Evolutionary conservation across 2,797 vertebrate species (phyloP).

Genomic region (Tolypeutes matacus): DNA sequence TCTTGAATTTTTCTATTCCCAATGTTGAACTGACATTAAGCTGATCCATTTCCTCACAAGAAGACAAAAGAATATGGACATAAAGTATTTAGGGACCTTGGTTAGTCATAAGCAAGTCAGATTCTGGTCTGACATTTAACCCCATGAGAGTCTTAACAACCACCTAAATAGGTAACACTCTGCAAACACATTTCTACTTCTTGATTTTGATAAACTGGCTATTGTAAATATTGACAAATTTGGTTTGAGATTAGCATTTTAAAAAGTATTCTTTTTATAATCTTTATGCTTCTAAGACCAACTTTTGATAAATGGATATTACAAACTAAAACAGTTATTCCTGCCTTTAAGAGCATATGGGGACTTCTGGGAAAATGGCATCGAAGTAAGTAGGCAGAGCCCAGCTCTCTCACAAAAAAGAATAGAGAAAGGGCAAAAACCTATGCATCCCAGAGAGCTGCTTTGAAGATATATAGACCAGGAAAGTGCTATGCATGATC

Average conservation of each 20-base stretch:
- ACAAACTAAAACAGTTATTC: too few species aligned
- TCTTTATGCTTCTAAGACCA: too few species aligned
- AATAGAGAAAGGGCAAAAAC: too few species aligned
- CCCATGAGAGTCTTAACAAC: conserved; percentile 3
- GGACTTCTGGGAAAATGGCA: too few species aligned
- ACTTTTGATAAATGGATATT: too few species aligned
- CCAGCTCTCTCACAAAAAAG: too few species aligned
- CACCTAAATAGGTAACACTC: not conserved
- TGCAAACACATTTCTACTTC: conserved; percentile 8
- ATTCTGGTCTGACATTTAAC: not conserved
- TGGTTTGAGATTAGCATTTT: conserved; percentile 43
- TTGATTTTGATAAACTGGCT: not conserved
- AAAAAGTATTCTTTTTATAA: not conserved
- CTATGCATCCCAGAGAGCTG: too few species aligned
- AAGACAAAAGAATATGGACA: not conserved
- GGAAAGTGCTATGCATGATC: too few species aligned
- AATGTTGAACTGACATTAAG: not conserved
- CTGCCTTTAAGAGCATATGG: too few species aligned
- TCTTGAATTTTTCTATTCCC: not conserved
- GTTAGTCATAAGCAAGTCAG: not conserved
- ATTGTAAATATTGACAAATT: conserved; percentile 40
- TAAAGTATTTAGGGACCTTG: not conserved
- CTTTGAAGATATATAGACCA: too few species aligned
- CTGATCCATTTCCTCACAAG: not conserved
- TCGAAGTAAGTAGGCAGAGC: too few species aligned